These are phyloP conservation scores for Clinocottus analis DNA, from an alignment of 2,113 vertebrate genomes.

Conservation along the genomic window DNA sequence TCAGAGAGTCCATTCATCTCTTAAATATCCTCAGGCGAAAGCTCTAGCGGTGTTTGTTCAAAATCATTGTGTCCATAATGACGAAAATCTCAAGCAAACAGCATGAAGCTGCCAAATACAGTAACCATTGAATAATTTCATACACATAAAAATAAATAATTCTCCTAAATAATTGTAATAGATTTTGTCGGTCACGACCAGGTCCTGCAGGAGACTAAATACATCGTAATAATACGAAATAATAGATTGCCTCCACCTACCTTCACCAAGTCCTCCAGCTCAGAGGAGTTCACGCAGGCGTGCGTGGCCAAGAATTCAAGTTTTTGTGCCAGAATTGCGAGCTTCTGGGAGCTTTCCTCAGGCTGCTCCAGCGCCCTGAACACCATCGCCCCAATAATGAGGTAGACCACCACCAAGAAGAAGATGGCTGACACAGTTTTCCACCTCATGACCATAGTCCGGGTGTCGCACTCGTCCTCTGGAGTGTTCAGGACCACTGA, in stretches of 20 bases:
- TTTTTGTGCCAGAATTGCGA: conserved; percentile 92
- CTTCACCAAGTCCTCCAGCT: conserved; percentile 96
- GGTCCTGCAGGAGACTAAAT: background rate
- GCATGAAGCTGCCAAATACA: background rate
- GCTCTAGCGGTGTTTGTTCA: background rate
- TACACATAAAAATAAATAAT: too few species aligned
- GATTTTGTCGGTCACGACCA: background rate
- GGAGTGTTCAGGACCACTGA: conserved; percentile 88
- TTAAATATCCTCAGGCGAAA: background rate
- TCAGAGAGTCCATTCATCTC: background rate
- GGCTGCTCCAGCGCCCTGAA: conserved; percentile 97
- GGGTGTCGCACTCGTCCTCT: conserved; percentile 84
- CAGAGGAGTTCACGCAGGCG: conserved; percentile 91
- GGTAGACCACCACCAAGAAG: conserved; percentile 95
- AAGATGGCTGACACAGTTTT: conserved; percentile 98
- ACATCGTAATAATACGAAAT: too few species aligned
- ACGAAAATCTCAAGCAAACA: background rate
- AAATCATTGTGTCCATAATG: background rate
- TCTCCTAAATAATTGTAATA: too few species aligned
- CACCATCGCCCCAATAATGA: conserved; percentile 95
- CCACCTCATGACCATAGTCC: conserved; percentile 98
- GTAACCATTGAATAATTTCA: background rate
- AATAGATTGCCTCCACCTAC: conserved; percentile 73
- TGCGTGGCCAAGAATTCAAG: conserved; percentile 90
- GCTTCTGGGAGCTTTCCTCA: conserved; percentile 90